Evolutionary conservation across 2,113 vertebrate genomes (phyloP).

Genomic region (Platysternon megacephalum): DNA sequence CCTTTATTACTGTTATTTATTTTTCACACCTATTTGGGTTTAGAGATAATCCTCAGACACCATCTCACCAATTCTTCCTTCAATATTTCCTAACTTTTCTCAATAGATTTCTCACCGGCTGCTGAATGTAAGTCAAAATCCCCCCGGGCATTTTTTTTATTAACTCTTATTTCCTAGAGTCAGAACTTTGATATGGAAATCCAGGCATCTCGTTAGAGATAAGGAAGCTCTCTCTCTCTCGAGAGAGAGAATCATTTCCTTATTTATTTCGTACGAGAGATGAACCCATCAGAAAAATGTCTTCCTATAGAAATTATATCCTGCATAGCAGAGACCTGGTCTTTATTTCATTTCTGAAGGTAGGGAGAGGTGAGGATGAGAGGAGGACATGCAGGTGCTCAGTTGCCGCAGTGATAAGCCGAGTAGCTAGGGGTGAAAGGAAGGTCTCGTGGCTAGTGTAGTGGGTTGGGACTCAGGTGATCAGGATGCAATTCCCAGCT

Average conservation of each 20-base stretch:
- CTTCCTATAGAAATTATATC: neutral
- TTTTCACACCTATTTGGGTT: neutral
- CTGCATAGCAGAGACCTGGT: neutral
- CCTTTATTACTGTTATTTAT: conserved; percentile 28
- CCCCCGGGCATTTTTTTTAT: neutral
- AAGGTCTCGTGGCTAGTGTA: fast-evolving
- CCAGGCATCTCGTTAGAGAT: conserved; percentile 5
- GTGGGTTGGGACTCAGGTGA: neutral
- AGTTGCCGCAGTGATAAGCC: neutral
- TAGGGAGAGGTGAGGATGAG: neutral
- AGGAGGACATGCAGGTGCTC: neutral
- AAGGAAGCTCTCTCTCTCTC: neutral
- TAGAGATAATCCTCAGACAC: conserved; percentile 6
- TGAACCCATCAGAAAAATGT: neutral
- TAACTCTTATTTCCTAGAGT: neutral
- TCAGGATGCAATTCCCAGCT: neutral
- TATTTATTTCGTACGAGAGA: conserved; percentile 24
- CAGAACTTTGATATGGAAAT: neutral
- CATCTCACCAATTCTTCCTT: conserved; percentile 5
- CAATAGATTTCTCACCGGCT: neutral
- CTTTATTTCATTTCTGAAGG: neutral
- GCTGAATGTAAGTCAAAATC: conserved; percentile 17
- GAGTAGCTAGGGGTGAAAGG: neutral
- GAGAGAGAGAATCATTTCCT: neutral
- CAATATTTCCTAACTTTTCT: conserved; percentile 26